A percentile compares a stretch with the other conserved stretches of the same genome.
Conservation (phyloP, 2,797 vertebrate genomes). For the Cossypha heuglini region DNA sequence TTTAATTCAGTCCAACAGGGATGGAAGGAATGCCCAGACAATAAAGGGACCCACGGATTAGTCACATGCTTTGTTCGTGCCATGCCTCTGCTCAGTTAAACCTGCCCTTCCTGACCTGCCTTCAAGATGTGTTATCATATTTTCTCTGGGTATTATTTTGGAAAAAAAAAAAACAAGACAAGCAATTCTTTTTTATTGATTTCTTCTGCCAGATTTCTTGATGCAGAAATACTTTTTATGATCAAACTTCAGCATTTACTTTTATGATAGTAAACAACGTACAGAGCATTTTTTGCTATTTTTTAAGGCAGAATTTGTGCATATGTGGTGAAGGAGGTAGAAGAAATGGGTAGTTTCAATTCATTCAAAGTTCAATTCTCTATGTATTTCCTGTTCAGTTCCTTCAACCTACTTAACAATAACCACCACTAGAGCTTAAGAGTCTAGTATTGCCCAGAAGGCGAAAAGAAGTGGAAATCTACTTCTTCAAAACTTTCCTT, state of each 20-base stretch:
- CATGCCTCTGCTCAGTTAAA: background rate
- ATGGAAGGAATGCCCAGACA: background rate
- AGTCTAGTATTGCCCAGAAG: background rate
- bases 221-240: conserved; percentile 62
- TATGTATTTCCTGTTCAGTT: background rate
- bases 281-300: accelerated
- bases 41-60: conserved; percentile 6
- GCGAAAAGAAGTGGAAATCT: background rate
- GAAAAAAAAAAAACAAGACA: conserved; percentile 43
- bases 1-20: background rate
- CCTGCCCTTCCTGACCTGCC: conserved; percentile 12
- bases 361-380: background rate
- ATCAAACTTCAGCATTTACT: conserved; percentile 37
- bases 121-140: conserved; percentile 44
- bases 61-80: background rate
- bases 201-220: conserved; percentile 41
- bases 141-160: conserved; percentile 44
- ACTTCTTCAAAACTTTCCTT: background rate
- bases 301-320: background rate
- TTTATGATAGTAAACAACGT: conserved; percentile 40
- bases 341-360: background rate
- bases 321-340: background rate
- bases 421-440: background rate
- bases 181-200: conserved; percentile 68
- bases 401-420: background rate